Evolutionary conservation across 2,113 vertebrate genomes (phyloP).

Genomic region (Oxygymnocypris stewartii): DNA sequence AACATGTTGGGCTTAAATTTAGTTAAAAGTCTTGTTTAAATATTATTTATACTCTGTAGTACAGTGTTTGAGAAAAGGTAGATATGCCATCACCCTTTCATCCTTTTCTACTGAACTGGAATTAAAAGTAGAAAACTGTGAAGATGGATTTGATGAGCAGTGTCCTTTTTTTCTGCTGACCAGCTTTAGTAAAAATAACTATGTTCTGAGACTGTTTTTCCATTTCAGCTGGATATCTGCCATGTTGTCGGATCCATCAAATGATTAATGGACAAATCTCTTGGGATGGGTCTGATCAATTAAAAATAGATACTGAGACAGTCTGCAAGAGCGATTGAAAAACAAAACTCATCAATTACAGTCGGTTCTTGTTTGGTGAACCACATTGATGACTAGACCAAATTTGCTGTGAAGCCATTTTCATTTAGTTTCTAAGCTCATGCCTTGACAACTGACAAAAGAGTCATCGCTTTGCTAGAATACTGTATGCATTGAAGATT

Average conservation of each 20-base stretch:
- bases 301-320: slow-evolving; percentile 68
- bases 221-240: slow-evolving; percentile 63
- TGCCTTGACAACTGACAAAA: slow-evolving; percentile 42
- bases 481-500: slow-evolving; percentile 38
- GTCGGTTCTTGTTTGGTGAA: slow-evolving; percentile 43
- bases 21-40: neutral
- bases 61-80: neutral
- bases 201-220: slow-evolving; percentile 66
- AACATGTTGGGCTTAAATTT: neutral
- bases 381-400: slow-evolving; percentile 47
- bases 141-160: slow-evolving; percentile 13
- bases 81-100: neutral
- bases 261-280: slow-evolving; percentile 66
- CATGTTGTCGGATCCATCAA: slow-evolving; percentile 63
- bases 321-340: slow-evolving; percentile 61
- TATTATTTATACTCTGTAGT: neutral
- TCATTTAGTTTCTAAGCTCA: slow-evolving; percentile 45
- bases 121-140: neutral
- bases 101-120: neutral
- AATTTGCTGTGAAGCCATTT: slow-evolving; percentile 52
- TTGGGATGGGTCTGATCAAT: slow-evolving; percentile 65
- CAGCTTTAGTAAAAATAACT: slow-evolving; percentile 65
- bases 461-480: slow-evolving; percentile 42
- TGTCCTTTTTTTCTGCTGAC: slow-evolving; percentile 59
- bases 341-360: slow-evolving; percentile 57